Percentiles rank a stretch among this genome's conserved stretches.
phyloP scores from a whole-genome alignment of 1,140 invertebrate genomes.

The Tetranychus urticae region DNA sequence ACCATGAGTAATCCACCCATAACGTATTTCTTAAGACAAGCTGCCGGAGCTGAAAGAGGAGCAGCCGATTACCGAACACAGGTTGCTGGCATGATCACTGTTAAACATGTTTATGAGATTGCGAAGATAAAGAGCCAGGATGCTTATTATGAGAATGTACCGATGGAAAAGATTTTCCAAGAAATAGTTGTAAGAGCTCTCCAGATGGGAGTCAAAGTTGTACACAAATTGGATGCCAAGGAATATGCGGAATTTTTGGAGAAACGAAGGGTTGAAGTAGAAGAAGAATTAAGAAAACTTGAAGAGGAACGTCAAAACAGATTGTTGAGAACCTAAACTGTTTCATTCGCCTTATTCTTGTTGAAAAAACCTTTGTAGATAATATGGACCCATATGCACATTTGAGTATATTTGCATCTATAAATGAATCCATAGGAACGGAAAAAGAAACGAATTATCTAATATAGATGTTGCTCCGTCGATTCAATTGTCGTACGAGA shows the following conservation, averaged over 20 bases:
- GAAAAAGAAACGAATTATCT: too few species aligned
- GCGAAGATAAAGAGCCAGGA: slow-evolving; percentile 77
- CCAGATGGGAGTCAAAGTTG: slow-evolving; percentile 61
- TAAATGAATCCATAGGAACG: too few species aligned
- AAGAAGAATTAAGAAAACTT: slow-evolving; percentile 46
- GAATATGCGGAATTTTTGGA: slow-evolving; percentile 64
- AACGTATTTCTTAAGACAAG: slow-evolving; percentile 72
- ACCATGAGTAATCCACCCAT: slow-evolving; percentile 58
- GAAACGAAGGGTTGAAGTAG: slow-evolving; percentile 42
- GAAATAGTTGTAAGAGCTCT: slow-evolving; percentile 47
- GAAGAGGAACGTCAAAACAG: slow-evolving; percentile 74
- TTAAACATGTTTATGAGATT: slow-evolving; percentile 97
- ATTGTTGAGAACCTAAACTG: slow-evolving; percentile 33
- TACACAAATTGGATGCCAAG: slow-evolving; percentile 45
- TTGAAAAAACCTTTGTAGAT: too few species aligned
- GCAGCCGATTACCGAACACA: slow-evolving; percentile 51
- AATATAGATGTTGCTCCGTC: too few species aligned
- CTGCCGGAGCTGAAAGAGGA: slow-evolving; percentile 64
- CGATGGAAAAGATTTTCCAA: slow-evolving; percentile 50
- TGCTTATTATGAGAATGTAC: slow-evolving; percentile 36
- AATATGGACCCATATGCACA: too few species aligned
- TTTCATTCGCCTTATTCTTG: too few species aligned
- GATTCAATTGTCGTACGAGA: too few species aligned
- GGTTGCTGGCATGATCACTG: slow-evolving; percentile 61
- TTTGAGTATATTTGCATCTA: too few species aligned